Percentiles rank a stretch among this genome's conserved stretches.
phyloP scores from a whole-genome alignment of 64 coral and sea anemone species.

The Astreopora myriophthalma region DNA sequence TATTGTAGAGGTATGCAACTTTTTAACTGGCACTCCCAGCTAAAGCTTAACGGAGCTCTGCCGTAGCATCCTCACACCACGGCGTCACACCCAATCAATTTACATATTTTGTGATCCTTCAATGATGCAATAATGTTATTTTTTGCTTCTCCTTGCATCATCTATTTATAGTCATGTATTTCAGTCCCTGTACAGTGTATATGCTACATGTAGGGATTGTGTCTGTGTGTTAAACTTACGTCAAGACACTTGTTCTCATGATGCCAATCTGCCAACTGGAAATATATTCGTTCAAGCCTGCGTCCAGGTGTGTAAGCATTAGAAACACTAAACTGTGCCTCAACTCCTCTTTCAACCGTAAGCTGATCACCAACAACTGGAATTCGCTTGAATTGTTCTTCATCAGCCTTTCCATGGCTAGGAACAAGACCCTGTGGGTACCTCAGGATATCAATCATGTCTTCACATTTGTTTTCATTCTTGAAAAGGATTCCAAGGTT shows the following conservation, averaged over 20 bases:
- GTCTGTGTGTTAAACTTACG: background rate
- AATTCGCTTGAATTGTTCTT: background rate
- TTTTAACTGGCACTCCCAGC: too few relatives aligned
- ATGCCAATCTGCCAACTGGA: slow-evolving; percentile 52
- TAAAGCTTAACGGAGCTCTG: too few relatives aligned
- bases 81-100: too few relatives aligned
- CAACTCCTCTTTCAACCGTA: slow-evolving; percentile 57
- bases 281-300: background rate
- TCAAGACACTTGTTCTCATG: background rate
- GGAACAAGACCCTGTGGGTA: slow-evolving; percentile 6
- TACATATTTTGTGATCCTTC: too few relatives aligned
- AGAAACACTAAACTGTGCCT: slow-evolving; percentile 15
- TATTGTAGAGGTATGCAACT: too few relatives aligned
- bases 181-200: too few relatives aligned
- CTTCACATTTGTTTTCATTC: slow-evolving; percentile 34
- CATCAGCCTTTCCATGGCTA: background rate
- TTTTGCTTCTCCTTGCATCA: too few relatives aligned
- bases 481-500: slow-evolving; percentile 22
- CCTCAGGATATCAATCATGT: slow-evolving; percentile 44
- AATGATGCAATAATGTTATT: too few relatives aligned
- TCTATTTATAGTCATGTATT: too few relatives aligned
- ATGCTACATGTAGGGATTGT: too few relatives aligned
- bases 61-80: too few relatives aligned
- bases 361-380: slow-evolving; percentile 76
- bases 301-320: slow-evolving; percentile 40